These are phyloP conservation scores for Scrobipalpa atriplicella DNA, from an alignment of 2,888 invertebrate species.

Conservation along the genomic window DNA sequence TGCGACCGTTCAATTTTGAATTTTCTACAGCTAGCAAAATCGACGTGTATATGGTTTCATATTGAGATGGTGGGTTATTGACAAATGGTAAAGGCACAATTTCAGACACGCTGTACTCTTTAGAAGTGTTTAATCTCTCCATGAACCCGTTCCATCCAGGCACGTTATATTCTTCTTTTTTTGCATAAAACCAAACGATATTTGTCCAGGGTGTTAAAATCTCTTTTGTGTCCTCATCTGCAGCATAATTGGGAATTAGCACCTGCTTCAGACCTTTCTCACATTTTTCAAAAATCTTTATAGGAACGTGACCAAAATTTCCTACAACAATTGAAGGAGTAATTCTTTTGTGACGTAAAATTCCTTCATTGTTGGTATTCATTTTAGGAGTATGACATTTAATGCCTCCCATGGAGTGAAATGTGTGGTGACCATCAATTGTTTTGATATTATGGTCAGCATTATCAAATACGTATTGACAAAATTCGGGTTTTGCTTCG, in stretches of 20 bases:
- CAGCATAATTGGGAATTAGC: too few relatives aligned
- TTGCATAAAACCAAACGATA: conserved; percentile 15
- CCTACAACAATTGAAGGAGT: background rate
- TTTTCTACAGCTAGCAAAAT: background rate
- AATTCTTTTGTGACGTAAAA: background rate
- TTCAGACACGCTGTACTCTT: too few relatives aligned
- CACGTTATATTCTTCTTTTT: background rate
- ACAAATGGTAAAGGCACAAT: background rate
- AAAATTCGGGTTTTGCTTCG: background rate
- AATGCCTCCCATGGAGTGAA: conserved; percentile 10
- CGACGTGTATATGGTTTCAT: background rate
- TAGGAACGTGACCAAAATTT: too few relatives aligned
- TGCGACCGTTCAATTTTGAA: background rate
- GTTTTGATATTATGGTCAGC: conserved; percentile 3
- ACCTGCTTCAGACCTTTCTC: too few relatives aligned
- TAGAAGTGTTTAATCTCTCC: too few relatives aligned
- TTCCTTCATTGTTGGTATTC: background rate
- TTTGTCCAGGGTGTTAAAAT: conserved; percentile 10
- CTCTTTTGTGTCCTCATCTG: background rate
- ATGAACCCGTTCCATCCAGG: conserved; percentile 26
- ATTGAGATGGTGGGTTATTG: background rate
- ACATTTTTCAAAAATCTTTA: background rate
- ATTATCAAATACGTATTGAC: conserved; percentile 3
- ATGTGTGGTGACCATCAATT: background rate
- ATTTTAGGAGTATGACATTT: background rate